A percentile compares a stretch with the other conserved stretches of the same genome.
These are phyloP conservation scores for Trichomalopsis sarcophagae DNA, from an alignment of 1,140 invertebrate genomes.

Conservation along the genomic window DNA sequence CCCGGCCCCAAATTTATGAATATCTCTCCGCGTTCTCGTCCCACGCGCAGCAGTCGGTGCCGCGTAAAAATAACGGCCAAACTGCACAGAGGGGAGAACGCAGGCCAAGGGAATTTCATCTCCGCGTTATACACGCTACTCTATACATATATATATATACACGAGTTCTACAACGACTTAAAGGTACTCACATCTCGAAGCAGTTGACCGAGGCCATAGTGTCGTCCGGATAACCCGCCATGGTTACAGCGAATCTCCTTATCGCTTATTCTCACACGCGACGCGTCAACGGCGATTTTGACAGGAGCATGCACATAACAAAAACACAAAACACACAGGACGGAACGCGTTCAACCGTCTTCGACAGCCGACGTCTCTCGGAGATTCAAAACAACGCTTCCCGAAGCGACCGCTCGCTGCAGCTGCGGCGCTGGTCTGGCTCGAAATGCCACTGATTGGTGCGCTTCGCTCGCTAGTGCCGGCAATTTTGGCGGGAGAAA, in stretches of 20 bases:
- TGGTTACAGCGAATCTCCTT: slow-evolving; percentile 37
- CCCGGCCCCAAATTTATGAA: neutral
- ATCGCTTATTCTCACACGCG: neutral
- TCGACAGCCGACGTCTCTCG: neutral
- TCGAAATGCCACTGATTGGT: neutral
- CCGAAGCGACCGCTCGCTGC: slow-evolving; percentile 44
- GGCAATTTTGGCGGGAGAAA: neutral
- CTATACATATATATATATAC: neutral
- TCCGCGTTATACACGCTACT: neutral
- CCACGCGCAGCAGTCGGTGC: slow-evolving; percentile 15
- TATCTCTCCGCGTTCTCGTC: neutral
- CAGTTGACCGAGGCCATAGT: slow-evolving; percentile 60
- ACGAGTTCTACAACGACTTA: neutral
- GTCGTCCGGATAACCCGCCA: slow-evolving; percentile 61
- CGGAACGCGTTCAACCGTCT: neutral
- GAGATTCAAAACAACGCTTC: slow-evolving; percentile 61
- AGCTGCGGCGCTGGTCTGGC: slow-evolving; percentile 12
- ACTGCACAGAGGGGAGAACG: neutral
- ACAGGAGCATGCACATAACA: neutral
- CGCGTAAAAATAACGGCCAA: slow-evolving; percentile 44
- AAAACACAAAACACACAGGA: slow-evolving; percentile 4
- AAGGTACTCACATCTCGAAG: slow-evolving; percentile 65
- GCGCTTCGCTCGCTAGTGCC: neutral
- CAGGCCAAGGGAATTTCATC: slow-evolving; percentile 7
- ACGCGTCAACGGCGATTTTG: neutral